Base-by-base conservation (phyloP, 2,888 invertebrate genomes). In the Apamea anceps region DNA sequence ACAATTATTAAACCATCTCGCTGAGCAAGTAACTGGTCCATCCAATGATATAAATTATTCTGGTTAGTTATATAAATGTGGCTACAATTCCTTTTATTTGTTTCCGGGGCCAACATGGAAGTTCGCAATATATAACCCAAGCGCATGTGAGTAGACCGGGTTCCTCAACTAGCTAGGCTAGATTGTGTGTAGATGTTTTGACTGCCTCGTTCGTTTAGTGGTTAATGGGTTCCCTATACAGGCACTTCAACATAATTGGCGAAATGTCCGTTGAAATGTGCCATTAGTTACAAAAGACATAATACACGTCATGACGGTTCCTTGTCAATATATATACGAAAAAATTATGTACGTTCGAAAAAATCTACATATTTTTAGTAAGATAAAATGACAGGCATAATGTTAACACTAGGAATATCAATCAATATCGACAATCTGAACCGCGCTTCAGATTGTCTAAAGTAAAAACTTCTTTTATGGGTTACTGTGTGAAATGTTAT, bases 1-100 rank as follows among this genome's bases (percentile, higher is more conserved):
- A 28, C n/a, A 80, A 68, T 80, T 67, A 62, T 62, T 51, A 15
- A 67, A 73, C 66, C 32, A 15, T 28, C 32, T 51, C 42, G 0
- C 42, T 18, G 1, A 79, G 21, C 28, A n/a, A 48, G 12, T 66
- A 13, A n/a, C 25, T n/a, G n/a, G 21, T 45, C 13, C 12, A 32
- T 18, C 12, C 32, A 63, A 37, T 37, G 32, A 72, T 13, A 48
- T 32, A 51, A 25, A 70, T 70, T 21, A 70, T 51, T 32, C 13
- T 51, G 8, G 13, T 48, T 70, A 0, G 28, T 70, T 2, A 70
- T 2, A 70, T 51, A 32, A 21, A 28, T 21, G 51, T 13, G 28
- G 13, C 13, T 48, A 3, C 7, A 28, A 45, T 21, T 68, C 18
- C 28, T 25, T 12, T 21, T 28, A 8, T 10, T 25, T 15, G 10